Evolutionary conservation across 2,888 invertebrate species (phyloP).

Genomic region (Nomada flava): DNA sequence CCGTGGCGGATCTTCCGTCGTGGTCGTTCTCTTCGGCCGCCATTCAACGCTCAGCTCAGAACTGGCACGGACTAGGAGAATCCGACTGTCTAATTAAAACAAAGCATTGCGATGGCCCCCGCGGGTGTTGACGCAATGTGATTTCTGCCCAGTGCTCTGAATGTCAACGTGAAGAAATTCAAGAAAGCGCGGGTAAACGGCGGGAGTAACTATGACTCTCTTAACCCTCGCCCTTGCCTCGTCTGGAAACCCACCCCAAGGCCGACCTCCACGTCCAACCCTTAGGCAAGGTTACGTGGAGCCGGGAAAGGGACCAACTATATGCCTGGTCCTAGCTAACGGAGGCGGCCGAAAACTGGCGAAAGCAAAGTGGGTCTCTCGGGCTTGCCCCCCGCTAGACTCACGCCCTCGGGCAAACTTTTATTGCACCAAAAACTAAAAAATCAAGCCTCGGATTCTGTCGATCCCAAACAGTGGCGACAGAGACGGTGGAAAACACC

Average conservation of each 20-base stretch:
- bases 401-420: background rate
- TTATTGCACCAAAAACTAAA: background rate
- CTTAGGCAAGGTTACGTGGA: background rate
- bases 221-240: no score
- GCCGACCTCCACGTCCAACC: conserved; percentile 15
- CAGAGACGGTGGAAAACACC: conserved; percentile 7
- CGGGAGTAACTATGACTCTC: no score
- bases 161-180: no score
- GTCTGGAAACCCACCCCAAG: conserved; percentile 16
- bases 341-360: conserved; percentile 43
- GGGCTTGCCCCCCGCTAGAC: conserved; percentile 9
- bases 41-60: no score
- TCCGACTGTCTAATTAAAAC: no score
- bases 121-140: no score
- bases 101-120: no score
- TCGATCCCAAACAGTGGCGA: conserved; percentile 14
- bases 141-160: no score
- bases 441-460: conserved; percentile 16
- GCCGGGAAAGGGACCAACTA: background rate
- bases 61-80: no score
- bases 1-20: no score
- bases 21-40: no score
- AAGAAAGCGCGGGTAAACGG: no score
- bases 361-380: background rate
- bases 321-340: background rate